Base-by-base conservation (phyloP, 2,888 invertebrate genomes). In the Luperina testacea region DNA sequence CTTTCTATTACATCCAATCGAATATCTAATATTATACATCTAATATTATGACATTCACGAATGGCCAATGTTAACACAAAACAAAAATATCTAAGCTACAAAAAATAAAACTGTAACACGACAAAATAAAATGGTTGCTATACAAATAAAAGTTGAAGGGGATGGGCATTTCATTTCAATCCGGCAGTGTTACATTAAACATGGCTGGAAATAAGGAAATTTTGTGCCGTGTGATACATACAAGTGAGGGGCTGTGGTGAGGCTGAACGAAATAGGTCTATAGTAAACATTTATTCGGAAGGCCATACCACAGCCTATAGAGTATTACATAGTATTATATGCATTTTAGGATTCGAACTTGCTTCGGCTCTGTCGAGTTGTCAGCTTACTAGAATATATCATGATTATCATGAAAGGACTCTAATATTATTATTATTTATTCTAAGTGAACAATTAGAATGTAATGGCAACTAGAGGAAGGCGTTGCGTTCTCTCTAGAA, bases 41-140 rank as follows among this genome's bases (percentile, higher is more conserved):
- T 95, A 95, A 93, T 95, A 95, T 95, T 94, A 95, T 95, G 95
- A 95, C 95, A 95, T 94, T 93, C 93, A 94, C 93, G 91, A 94
- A 94, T 93, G 94, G 94, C 94, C 93, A 93, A 94, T 94, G 91
- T 92, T 91, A 93, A 93, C 93, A 94, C 92, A 89, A 92, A 93
- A 93, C 91, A 90, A 91, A 91, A 91, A 90, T 89, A 90, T 91
- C 92, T 94, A 94, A 92, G 88, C 94, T 93, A 95, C 92, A 92
- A 92, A 93, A 91, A 87, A 74, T 80, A 86, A 91, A 91, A 87
- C 88, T 91, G 88, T 90, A 92, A 91, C 88, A 88, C 90, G 91
- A 91, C 91, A 92, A 91, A 94, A 90, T 87, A 87, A 90, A 93
- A 90, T 92, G 91, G 92, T 90, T 90, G 90, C 90, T 92, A 91